A percentile compares a stretch with the other conserved stretches of the same genome.
Conservation (phyloP, 2,113 vertebrate genomes). For the Ovibos moschatus region DNA sequence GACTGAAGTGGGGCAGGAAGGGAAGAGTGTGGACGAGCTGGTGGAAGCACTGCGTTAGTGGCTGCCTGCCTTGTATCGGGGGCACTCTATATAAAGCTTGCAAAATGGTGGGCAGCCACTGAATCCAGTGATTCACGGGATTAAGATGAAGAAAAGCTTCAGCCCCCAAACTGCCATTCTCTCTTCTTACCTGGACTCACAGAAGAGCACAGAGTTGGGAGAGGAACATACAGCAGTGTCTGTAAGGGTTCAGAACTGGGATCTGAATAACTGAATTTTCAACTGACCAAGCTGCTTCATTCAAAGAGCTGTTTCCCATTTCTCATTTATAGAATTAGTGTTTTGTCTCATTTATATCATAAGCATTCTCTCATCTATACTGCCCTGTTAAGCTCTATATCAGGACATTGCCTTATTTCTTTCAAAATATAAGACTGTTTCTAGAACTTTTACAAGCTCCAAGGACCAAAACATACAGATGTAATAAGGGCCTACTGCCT, state of each 20-base stretch:
- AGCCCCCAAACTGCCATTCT: background rate
- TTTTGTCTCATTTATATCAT: background rate
- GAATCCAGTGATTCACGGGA: background rate
- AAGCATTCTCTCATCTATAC: background rate
- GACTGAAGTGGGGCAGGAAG: background rate
- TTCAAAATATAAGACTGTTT: slow-evolving; percentile 2
- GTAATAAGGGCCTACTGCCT: background rate
- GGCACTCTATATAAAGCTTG: background rate
- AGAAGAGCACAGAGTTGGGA: slow-evolving; percentile 48
- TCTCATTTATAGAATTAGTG: background rate
- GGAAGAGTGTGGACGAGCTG: background rate
- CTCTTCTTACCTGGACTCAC: slow-evolving; percentile 76
- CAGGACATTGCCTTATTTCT: background rate
- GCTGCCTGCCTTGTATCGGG: background rate
- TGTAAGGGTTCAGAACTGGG: background rate
- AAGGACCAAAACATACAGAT: background rate
- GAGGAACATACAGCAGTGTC: background rate
- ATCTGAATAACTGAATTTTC: background rate
- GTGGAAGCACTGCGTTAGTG: fast-evolving
- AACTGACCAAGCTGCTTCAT: background rate
- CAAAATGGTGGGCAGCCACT: background rate
- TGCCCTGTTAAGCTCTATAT: background rate
- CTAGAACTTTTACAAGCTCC: background rate
- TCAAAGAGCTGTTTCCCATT: background rate
- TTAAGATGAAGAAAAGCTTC: background rate